Evolutionary conservation across 2,888 invertebrate genomes (phyloP), one percentile per base, ranked within the genome.

Genomic region (Steinernema carpocapsae): DNA sequence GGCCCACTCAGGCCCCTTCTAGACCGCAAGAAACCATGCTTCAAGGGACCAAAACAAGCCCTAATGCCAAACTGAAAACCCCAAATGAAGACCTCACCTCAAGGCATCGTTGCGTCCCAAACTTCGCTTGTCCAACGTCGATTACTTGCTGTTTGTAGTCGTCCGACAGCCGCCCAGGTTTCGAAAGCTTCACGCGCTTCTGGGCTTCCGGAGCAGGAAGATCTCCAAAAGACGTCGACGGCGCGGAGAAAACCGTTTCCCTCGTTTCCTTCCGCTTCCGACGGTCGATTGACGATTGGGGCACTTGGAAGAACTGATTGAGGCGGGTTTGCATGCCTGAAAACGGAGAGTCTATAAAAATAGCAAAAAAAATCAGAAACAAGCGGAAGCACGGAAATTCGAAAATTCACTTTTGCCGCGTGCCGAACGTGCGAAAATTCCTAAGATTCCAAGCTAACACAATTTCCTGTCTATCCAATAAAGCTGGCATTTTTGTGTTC

Each of bases 281-380:
- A 1, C 24, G 19, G 22, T 52, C 52, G 2, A 24, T n/a, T 6
- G 52, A 52, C 19, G 22, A 6, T 24, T 52, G 52, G 12, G 52
- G 52, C 22, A 52, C 52, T 22, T 52, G 52, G 24, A 52, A 52
- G 24, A 52, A 52, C 24, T 52, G 52, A 22, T 24, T 52, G 3
- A 52, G 24, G 7, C 52, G 52, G 19, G 52, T 52, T 12, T 52
- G 52, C 52, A 52, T 52, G 48, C 19, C 17, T n/a, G 48, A 14
- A n/a, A 19, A 17, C 4, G 48, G 48, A 14, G 48, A 43, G 43
- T 10, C 43, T 14, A 43, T 7, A 7, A 10, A 48, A 48, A 48
- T 48, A 19, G 48, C 6, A 48, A 14, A 48, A 14, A 48, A 48
- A 48, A 48, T n/a, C n/a, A n/a, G n/a, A n/a, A 10, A 37, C 4